These are phyloP conservation scores for Euura saliciscinereae DNA, from an alignment of 1,140 invertebrate genomes.

Conservation along the genomic window DNA sequence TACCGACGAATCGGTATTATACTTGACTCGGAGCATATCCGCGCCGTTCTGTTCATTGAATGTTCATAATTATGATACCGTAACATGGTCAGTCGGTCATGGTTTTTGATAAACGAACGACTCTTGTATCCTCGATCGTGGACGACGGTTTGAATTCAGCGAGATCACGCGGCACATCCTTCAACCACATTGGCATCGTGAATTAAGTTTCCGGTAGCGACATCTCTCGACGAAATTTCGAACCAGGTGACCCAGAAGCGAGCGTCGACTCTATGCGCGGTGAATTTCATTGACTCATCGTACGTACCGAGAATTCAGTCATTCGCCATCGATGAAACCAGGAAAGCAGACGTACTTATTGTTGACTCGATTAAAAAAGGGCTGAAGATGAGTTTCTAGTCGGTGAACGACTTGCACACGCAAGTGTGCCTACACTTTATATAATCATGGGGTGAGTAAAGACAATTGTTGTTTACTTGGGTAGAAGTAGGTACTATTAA, in stretches of 20 bases:
- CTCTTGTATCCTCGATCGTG: too few relatives aligned
- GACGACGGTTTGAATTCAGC: neutral
- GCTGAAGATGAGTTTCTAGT: slow-evolving; percentile 54
- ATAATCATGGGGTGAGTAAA: slow-evolving; percentile 53
- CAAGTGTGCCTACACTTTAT: slow-evolving; percentile 52
- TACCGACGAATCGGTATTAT: too few relatives aligned
- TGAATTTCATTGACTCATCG: neutral
- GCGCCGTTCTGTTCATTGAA: too few relatives aligned
- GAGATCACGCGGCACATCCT: neutral
- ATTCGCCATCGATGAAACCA: slow-evolving; percentile 24
- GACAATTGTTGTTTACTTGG: neutral
- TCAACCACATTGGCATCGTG: neutral
- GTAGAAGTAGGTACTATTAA: neutral
- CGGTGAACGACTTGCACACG: slow-evolving; percentile 49
- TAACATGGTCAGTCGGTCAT: too few relatives aligned
- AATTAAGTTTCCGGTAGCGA: neutral
- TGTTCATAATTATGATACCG: too few relatives aligned
- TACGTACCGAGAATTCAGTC: slow-evolving; percentile 8
- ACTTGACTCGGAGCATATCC: too few relatives aligned
- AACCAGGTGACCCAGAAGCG: neutral
- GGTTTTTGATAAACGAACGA: too few relatives aligned
- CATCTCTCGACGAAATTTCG: neutral
- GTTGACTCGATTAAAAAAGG: slow-evolving; percentile 15
- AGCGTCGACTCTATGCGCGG: neutral
- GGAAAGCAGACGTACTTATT: slow-evolving; percentile 18